Conservation (phyloP, 2,113 vertebrate genomes). For the Regulus satrapa region DNA sequence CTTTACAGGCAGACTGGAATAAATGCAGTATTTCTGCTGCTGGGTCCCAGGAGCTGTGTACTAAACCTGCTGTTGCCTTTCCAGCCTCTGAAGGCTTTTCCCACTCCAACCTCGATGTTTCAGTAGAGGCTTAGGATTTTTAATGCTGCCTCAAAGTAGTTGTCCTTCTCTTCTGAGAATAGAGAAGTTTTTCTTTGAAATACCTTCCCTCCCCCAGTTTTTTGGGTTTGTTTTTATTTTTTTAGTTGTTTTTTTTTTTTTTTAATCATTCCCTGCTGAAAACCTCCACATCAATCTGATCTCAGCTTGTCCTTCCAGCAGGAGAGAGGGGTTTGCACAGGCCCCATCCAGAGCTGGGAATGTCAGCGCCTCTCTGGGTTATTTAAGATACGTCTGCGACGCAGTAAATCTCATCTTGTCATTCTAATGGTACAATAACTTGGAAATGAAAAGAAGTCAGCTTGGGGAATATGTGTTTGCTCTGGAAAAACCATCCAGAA, state of each 20-base stretch:
- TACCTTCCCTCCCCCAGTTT: neutral
- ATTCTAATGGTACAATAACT: slow-evolving; percentile 16
- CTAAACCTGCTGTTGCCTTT: slow-evolving; percentile 11
- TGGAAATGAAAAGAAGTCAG: slow-evolving; percentile 49
- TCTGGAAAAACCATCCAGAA: slow-evolving; percentile 43
- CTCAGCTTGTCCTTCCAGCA: slow-evolving; percentile 40
- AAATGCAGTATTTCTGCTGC: neutral
- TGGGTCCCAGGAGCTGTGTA: neutral
- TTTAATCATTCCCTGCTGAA: slow-evolving; percentile 49
- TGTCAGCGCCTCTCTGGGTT: slow-evolving; percentile 41
- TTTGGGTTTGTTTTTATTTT: no score
- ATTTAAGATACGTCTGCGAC: neutral
- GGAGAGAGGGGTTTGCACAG: slow-evolving; percentile 18
- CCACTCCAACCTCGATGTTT: neutral
- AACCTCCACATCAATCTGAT: slow-evolving; percentile 12
- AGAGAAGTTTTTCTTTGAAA: slow-evolving; percentile 10
- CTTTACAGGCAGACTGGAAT: neutral
- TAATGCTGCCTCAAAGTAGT: neutral
- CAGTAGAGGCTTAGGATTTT: neutral
- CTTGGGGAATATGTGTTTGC: neutral
- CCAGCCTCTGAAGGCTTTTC: neutral
- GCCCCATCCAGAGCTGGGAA: slow-evolving; percentile 33
- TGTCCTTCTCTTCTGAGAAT: neutral
- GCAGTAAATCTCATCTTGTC: slow-evolving; percentile 39
- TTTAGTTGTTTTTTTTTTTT: neutral